Evolutionary conservation across 2,888 invertebrate genomes (phyloP).

Genomic region (Ceramica pisi): DNA sequence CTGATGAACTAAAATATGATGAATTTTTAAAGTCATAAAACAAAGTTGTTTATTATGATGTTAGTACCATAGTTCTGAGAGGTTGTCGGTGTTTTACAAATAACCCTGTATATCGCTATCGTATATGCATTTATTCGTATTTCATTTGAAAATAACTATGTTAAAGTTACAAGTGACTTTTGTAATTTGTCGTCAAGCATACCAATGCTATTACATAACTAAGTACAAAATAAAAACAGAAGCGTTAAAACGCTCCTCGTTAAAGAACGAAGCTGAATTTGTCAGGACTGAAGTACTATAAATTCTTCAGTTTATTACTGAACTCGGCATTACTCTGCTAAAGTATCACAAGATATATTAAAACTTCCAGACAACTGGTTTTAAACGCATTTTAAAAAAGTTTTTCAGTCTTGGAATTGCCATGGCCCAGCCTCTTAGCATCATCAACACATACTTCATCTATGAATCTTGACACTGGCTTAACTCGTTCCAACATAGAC

Average conservation of each 20-base stretch:
- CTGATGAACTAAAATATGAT: no score
- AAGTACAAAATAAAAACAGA: constrained; percentile 25
- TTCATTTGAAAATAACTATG: no score
- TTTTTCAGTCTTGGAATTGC: constrained; percentile 23
- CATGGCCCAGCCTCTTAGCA: constrained; percentile 33
- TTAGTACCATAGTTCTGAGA: no score
- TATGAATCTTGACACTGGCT: constrained; percentile 64
- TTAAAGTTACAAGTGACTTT: neutral
- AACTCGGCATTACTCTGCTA: constrained; percentile 20
- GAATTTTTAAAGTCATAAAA: no score
- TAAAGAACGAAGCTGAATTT: constrained; percentile 45
- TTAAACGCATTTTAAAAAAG: constrained; percentile 24
- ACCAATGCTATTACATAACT: constrained; percentile 1
- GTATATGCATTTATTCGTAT: no score
- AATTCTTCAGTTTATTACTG: constrained; percentile 56
- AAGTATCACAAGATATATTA: constrained; percentile 37
- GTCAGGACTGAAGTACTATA: constrained; percentile 36
- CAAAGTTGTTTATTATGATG: no score
- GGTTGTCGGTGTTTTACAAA: no score
- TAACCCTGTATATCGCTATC: no score
- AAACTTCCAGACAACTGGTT: constrained; percentile 14
- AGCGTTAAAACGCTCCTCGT: constrained; percentile 30
- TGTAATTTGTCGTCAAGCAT: neutral
- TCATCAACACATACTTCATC: constrained; percentile 55
- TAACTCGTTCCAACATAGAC: constrained; percentile 66